Percentiles rank a stretch among this genome's conserved stretches.
These are phyloP conservation scores for Branchinecta sandiegonensis DNA, from an alignment of 2,888 invertebrate genomes.

Conservation along the genomic window DNA sequence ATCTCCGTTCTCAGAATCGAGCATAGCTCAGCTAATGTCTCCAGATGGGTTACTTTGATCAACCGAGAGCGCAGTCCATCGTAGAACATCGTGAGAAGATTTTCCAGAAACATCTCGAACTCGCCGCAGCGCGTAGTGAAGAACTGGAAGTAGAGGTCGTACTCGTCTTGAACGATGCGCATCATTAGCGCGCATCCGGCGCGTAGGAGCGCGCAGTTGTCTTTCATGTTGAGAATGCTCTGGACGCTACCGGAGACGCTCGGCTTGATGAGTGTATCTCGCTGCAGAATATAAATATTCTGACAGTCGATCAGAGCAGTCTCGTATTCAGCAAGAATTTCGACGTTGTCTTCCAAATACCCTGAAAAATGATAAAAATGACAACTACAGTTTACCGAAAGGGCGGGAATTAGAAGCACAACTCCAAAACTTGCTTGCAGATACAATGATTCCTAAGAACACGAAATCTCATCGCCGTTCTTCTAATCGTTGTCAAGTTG, in stretches of 20 bases:
- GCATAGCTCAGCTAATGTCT: slow-evolving; percentile 91
- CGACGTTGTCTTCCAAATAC: not conserved
- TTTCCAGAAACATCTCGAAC: slow-evolving; percentile 58
- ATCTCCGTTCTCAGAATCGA: slow-evolving; percentile 80
- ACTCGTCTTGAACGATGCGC: slow-evolving; percentile 87
- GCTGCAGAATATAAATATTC: slow-evolving; percentile 60
- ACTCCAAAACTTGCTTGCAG: not conserved
- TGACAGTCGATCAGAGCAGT: slow-evolving; percentile 62
- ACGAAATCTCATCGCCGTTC: too few species aligned
- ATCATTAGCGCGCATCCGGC: slow-evolving; percentile 78
- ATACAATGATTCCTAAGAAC: too few species aligned
- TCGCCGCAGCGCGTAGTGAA: slow-evolving; percentile 54
- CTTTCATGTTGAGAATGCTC: slow-evolving; percentile 43
- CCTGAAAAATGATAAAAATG: slow-evolving; percentile 1
- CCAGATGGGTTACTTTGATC: slow-evolving; percentile 91
- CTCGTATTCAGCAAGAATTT: slow-evolving; percentile 40
- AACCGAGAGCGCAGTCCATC: slow-evolving; percentile 83
- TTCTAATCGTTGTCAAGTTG: too few species aligned
- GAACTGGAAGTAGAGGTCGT: slow-evolving; percentile 77
- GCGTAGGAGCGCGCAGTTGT: slow-evolving; percentile 68
- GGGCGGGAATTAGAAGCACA: not conserved
- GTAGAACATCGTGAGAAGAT: slow-evolving; percentile 72
- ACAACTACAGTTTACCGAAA: not conserved
- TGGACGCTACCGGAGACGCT: slow-evolving; percentile 54
- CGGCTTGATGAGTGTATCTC: slow-evolving; percentile 51